Conservation (phyloP, 2,113 vertebrate species). For the Dipodomys merriami region DNA sequence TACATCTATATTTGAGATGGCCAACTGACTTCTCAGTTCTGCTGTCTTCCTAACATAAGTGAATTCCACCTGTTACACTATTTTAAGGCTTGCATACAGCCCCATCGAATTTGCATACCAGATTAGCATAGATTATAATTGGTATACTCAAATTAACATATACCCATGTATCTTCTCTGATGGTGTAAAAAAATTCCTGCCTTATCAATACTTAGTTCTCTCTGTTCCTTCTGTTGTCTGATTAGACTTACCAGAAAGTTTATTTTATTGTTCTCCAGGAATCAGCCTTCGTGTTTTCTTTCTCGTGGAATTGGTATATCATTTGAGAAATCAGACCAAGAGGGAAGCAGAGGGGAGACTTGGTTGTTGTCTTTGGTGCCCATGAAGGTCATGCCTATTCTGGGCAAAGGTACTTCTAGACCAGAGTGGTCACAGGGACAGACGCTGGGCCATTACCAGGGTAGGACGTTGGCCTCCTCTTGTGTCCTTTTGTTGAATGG, state of each 20-base stretch:
- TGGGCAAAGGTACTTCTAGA: not conserved
- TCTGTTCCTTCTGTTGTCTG: not conserved
- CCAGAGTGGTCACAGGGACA: too few species aligned
- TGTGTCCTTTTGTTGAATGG: not conserved
- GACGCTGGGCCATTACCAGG: too few species aligned
- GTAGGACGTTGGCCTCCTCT: too few species aligned
- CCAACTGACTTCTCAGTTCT: not conserved
- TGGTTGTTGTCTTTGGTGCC: not conserved
- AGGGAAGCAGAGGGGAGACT: not conserved
- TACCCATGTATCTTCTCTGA: not conserved
- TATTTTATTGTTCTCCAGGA: not conserved
- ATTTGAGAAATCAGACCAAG: conserved; percentile 18
- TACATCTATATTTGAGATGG: not conserved
- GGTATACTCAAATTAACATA: too few species aligned
- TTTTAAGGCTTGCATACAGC: not conserved
- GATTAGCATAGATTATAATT: too few species aligned
- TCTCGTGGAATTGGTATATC: not conserved
- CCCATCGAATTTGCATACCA: not conserved
- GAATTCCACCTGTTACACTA: not conserved
- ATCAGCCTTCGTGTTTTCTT: not conserved
- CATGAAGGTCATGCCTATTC: not conserved
- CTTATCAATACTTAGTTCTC: not conserved
- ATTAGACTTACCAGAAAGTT: not conserved
- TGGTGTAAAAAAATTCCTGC: not conserved
- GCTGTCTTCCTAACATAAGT: not conserved